Conservation (phyloP, 1,140 invertebrate genomes). For the Cecropterus lyciades region DNA sequence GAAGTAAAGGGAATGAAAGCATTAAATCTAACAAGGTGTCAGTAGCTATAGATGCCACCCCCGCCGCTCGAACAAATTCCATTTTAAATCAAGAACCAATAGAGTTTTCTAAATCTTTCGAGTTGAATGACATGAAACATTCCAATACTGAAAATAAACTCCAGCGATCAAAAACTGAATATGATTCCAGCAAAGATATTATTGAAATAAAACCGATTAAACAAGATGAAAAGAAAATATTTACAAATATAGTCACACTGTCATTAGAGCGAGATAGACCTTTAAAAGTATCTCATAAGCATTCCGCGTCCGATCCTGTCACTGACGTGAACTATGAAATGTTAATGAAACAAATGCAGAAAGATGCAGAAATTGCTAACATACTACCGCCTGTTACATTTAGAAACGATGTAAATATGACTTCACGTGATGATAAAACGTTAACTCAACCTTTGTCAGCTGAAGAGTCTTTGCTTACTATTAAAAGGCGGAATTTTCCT, state of each 20-base stretch:
- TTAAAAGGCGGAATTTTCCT: constrained; percentile 91
- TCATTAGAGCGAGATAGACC: constrained; percentile 62
- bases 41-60: constrained; percentile 90
- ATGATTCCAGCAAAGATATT: constrained; percentile 48
- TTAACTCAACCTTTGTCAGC: constrained; percentile 82
- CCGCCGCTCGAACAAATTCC: constrained; percentile 88
- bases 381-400: constrained; percentile 83
- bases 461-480: constrained; percentile 89
- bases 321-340: constrained; percentile 83
- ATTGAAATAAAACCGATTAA: constrained; percentile 42
- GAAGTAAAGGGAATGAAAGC: constrained; percentile 76
- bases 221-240: constrained; percentile 60
- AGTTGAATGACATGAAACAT: constrained; percentile 64
- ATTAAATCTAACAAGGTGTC: constrained; percentile 87
- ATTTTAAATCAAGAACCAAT: constrained; percentile 90
- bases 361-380: constrained; percentile 63
- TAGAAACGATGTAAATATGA: constrained; percentile 89
- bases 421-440: constrained; percentile 83
- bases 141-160: constrained; percentile 62
- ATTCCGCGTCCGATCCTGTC: constrained; percentile 90
- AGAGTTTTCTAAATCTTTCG: constrained; percentile 87
- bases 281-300: constrained; percentile 87
- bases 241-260: constrained; percentile 82
- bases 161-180: constrained; percentile 78
- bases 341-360: constrained; percentile 64